These are phyloP conservation scores for Hypotaenidia okinawae DNA, from an alignment of 2,797 vertebrate genomes.

Conservation along the genomic window DNA sequence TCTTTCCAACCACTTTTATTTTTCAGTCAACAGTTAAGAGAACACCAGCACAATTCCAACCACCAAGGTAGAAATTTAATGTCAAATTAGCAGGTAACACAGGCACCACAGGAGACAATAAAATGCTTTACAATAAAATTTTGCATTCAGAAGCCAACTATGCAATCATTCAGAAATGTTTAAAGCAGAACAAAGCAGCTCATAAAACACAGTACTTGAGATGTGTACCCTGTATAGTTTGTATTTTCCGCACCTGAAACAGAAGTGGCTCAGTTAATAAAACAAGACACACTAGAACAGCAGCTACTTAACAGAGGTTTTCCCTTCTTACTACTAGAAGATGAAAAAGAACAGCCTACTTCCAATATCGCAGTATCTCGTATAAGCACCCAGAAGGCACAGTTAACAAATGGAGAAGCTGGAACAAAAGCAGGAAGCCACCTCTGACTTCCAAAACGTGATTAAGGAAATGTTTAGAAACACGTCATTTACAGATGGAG, in stretches of 20 bases:
- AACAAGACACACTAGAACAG: background rate
- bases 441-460: background rate
- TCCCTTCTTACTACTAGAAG: background rate
- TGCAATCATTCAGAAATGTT: background rate
- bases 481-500: background rate
- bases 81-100: background rate
- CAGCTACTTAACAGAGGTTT: background rate
- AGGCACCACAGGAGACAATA: background rate
- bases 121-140: background rate
- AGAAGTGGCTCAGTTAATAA: background rate
- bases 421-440: background rate
- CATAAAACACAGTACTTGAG: background rate
- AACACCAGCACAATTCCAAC: background rate
- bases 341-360: background rate
- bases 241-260: background rate
- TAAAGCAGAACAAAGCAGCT: conserved; percentile 11
- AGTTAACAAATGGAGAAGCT: background rate
- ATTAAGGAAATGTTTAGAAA: background rate
- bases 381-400: background rate
- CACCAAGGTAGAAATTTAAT: background rate
- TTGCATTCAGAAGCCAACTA: background rate
- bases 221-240: background rate
- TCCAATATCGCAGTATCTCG: background rate
- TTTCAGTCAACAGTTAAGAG: background rate
- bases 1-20: conserved; percentile 43